Evolutionary conservation across 2,888 invertebrate genomes (phyloP).

Genomic region (Suillia variegata): DNA sequence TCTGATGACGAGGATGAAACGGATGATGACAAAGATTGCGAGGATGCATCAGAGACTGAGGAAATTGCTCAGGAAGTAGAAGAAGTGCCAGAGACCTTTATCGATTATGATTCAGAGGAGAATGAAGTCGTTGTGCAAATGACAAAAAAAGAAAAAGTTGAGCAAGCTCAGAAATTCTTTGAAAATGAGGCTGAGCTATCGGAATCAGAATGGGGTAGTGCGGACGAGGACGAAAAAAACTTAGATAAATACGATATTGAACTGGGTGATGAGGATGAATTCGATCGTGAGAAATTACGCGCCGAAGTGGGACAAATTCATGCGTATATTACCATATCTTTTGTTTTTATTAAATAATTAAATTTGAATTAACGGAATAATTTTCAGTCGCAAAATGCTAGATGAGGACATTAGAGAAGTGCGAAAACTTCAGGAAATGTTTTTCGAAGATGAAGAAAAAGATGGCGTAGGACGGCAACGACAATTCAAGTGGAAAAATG

Average conservation of each 20-base stretch:
- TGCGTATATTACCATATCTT: constrained; percentile 67
- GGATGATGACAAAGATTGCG: constrained; percentile 31
- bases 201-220: constrained; percentile 88
- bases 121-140: constrained; percentile 69
- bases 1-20: constrained; percentile 56
- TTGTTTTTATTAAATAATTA: constrained; percentile 6
- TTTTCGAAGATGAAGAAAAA: constrained; percentile 87
- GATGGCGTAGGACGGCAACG: constrained; percentile 78
- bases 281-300: constrained; percentile 78
- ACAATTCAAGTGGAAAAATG: constrained; percentile 86
- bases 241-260: constrained; percentile 83
- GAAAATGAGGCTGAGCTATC: constrained; percentile 92
- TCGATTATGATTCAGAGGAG: constrained; percentile 85
- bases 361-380: no score
- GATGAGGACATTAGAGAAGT: constrained; percentile 90
- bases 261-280: constrained; percentile 81
- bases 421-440: constrained; percentile 79
- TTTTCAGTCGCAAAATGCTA: constrained; percentile 72
- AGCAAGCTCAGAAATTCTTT: constrained; percentile 73
- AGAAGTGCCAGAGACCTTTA: constrained; percentile 59
- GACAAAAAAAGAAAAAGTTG: constrained; percentile 52
- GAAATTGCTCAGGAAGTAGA: constrained; percentile 50
- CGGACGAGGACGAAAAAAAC: constrained; percentile 83
- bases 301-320: constrained; percentile 84
- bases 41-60: constrained; percentile 14